Evolutionary conservation across 2,797 vertebrate species (phyloP), one percentile per base, ranked within the genome.

Genomic region (Pangasius macronema): DNA sequence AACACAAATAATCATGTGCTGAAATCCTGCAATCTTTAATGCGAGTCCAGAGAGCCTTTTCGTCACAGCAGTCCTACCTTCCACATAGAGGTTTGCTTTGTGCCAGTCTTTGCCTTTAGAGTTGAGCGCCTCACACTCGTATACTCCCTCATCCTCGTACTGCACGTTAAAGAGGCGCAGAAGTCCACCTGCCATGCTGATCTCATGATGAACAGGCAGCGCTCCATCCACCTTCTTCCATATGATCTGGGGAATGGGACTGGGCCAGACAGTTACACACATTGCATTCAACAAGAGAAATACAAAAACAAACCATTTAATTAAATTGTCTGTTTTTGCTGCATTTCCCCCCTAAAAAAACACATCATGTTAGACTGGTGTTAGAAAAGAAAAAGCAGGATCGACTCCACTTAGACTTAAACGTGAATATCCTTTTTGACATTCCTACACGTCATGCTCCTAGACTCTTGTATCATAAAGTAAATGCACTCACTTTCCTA

Each of bases 111-210:
- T 98, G 88, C 97, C 98, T 93, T 95, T 97, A 0, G 96, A 96
- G 92, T 99, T 99, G 89, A 96, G 88, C 1, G 97, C 98, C 91
- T 99, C 97, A 89, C 99, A 99, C 90, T 96, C 95, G 80, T 99
- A 99, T 16, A 87, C 89, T 18, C 98, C 98, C 85, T 96, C 97
- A 61, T 99, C 98, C 93, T 98, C 97, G 53, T 96, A 94, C 90
- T 98, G 98, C 83, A 99, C 96, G 30, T 97, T 97, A 91, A 95
- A 96, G 89, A 99, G 96, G 92, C 96, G 97, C 84, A 99, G 96
- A 46, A 97, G 96, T 81, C 97, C 94, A 11, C 98, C 98, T 3
- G 95, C 95, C 92, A 96, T 96, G 89, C 95, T 96, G 90, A 98
- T 94, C 92, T 97, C 97, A 36, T 97, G 96, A 76, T 93, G 94